Evolutionary conservation across 2,888 invertebrate genomes (phyloP), one percentile per base, ranked within the genome.

Genomic region (Onchidella celtica): DNA sequence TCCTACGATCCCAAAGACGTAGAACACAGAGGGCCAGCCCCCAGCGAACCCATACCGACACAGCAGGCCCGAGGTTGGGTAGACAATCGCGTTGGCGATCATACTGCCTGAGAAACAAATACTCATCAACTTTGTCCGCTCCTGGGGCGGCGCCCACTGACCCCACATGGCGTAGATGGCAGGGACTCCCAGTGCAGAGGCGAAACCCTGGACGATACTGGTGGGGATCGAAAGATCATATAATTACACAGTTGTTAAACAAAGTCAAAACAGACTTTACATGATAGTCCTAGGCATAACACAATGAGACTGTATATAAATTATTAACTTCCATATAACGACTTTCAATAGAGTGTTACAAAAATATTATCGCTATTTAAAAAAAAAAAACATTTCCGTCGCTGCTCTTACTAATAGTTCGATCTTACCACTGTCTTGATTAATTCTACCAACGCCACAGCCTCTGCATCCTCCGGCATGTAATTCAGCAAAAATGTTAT

Each of bases 81-180:
- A 94, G 0, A 97, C 97, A 83, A 97, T 94, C 1, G 97, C 96
- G 78, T 97, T 97, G 63, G 97, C 98, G 92, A 97, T 96, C 93
- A 97, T 97, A 14, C 97, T 95, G 83, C 97, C 97, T 96, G 95
- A 24, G 80, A 83, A 75, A 24, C 87, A 81, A 32, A 90, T 78
- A 32, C 85, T 82, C 21, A 85, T 83, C n/a, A 90, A 79, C 14
- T 83, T 82, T 40, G 88, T 87, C 72, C 88, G 79, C 92, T 98
- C 98, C 88, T 96, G 93, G 3, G 97, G 97, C 3, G 98, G 97
- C 79, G 97, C 96, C 98, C 98, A 98, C 86, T 95, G 95, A 0
- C 97, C 96, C 86, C 97, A 94, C 96, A 98, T 96, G 29, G 96
- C 96, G 92, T 97, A 97, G 97, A 98, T 97, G 0, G 97, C 96